Evolutionary conservation across 2,797 vertebrate species (phyloP), one percentile per base, ranked within the genome.

Genomic region (Enteromius anoplus): DNA sequence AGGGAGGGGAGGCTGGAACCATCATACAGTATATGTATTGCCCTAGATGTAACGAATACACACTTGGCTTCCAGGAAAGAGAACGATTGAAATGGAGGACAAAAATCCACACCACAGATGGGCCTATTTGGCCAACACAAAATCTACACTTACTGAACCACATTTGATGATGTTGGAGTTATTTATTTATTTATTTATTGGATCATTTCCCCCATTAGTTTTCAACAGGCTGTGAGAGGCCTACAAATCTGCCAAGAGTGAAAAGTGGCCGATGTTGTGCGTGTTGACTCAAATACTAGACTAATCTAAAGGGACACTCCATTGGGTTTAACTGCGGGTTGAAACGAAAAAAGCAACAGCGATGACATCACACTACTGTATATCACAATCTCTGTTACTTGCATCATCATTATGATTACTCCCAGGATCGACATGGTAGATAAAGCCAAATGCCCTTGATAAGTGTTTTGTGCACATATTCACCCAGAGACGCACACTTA

Each of bases 371-470:
- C 10, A 66, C 55, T 77, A 26, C 26, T 26, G 26, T 26, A 26
- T 11, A 81, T 49, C 73, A 71, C 51, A 23, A 42, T 51, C 10
- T 55, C 23, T 14, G 71, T 81, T 86, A 80, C 53, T 80, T 71
- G 79, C 65, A 83, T 88, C 83, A 82, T 76, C 58, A 64, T 71
- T 72, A 89, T 85, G 73, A 80, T 82, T 72, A 85, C 84, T 66
- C 79, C 72, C 88, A 88, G 83, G 84, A 85, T 76, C 76, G 68
- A 68, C 82, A 87, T 86, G 88, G 91, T 87, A 89, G 85, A 80
- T 42, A 85, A 78, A 89, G 85, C 82, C 88, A 80, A 88, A 78
- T 73, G 85, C 73, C 14, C 21, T 34, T 17, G 3, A 71, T 51
- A 12, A 29, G 12, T 58, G 49, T 49, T 62, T 66, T 66, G 26